Conservation (phyloP, 2,113 vertebrate genomes). For the Conger conger region DNA sequence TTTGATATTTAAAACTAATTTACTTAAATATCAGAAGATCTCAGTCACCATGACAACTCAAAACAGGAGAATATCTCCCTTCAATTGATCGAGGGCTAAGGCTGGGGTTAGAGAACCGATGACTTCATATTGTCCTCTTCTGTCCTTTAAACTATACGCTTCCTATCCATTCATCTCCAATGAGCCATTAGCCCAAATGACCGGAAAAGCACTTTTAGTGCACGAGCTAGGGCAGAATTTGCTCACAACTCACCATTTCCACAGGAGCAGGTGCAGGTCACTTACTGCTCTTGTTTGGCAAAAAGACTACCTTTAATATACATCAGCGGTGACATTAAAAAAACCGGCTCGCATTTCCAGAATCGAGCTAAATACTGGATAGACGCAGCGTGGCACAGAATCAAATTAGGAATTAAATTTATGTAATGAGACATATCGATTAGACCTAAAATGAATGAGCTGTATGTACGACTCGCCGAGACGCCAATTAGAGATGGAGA, state of each 20-base stretch:
- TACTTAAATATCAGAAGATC: background rate
- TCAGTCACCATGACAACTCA: background rate
- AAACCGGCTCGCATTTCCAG: background rate
- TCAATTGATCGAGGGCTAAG: background rate
- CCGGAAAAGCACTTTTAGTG: background rate
- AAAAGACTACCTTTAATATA: background rate
- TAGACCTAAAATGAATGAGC: background rate
- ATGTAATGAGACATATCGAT: slow-evolving; percentile 6
- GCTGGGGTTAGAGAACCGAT: background rate
- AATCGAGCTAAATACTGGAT: background rate
- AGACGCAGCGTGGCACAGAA: background rate
- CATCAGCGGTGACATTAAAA: background rate
- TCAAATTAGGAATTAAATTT: background rate
- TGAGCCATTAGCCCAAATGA: background rate
- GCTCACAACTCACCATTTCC: background rate
- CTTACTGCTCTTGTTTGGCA: background rate
- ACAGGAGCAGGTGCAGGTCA: background rate
- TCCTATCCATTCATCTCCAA: background rate
- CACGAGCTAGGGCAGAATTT: background rate
- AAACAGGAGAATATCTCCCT: background rate
- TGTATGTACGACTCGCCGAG: background rate
- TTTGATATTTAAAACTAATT: background rate
- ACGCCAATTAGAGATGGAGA: background rate
- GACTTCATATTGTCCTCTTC: background rate
- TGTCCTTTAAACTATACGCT: background rate